Conservation (phyloP, 2,797 vertebrate species). For the Labeo calbasu region DNA sequence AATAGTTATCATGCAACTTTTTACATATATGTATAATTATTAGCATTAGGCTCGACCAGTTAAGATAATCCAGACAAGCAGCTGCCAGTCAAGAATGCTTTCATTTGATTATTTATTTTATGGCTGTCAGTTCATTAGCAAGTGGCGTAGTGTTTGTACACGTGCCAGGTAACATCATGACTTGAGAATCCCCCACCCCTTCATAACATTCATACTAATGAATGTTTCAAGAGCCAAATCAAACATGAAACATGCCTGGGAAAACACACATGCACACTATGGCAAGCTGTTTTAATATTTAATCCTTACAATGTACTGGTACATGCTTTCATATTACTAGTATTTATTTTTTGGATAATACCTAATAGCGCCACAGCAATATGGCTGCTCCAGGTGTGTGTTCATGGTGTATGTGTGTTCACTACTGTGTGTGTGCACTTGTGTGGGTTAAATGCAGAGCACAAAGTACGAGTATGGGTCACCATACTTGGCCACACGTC, state of each 20-base stretch:
- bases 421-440: no score
- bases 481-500: no score
- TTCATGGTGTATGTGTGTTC: no score
- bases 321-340: neutral
- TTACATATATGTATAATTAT: neutral
- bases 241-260: constrained; percentile 52
- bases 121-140: constrained; percentile 44
- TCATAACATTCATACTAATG: constrained; percentile 52
- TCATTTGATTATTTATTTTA: constrained; percentile 5
- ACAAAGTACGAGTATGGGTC: no score
- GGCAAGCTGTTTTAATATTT: neutral
- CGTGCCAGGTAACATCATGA: constrained; percentile 28
- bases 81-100: neutral
- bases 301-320: neutral
- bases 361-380: neutral
- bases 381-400: no score
- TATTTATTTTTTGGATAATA: neutral
- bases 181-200: constrained; percentile 40
- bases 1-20: neutral
- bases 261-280: constrained; percentile 47
- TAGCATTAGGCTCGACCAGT: neutral
- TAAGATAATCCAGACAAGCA: neutral
- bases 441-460: no score
- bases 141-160: constrained; percentile 20
- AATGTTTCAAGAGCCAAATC: constrained; percentile 52